These are phyloP conservation scores for Nesometra sesokonis DNA, from an alignment of 35 echinoderm and acorn worm species.

Conservation along the genomic window DNA sequence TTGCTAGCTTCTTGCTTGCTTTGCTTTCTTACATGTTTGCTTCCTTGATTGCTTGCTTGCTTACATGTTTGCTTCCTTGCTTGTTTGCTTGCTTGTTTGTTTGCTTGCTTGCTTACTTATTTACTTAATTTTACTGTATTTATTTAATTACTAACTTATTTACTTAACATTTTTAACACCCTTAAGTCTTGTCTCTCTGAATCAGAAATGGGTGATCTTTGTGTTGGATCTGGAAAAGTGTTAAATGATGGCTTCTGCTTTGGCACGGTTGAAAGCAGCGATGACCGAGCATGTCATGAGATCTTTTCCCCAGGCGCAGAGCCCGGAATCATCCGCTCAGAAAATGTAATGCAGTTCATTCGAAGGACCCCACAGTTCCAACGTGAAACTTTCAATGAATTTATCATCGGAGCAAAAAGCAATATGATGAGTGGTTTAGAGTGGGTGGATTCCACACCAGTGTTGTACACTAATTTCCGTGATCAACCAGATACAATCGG, in stretches of 20 bases:
- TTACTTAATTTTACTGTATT: too few species aligned
- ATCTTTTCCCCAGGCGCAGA: neutral
- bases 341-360: neutral
- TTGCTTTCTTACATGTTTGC: too few species aligned
- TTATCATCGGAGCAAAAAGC: neutral
- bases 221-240: neutral
- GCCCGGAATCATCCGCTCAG: neutral
- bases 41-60: too few species aligned
- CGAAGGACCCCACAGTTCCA: neutral
- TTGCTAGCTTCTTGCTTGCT: too few species aligned
- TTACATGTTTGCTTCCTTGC: too few species aligned
- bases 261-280: neutral
- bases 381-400: neutral
- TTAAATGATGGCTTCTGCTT: neutral
- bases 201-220: neutral
- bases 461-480: neutral
- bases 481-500: neutral
- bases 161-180: too few species aligned
- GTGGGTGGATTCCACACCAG: neutral
- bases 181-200: too few species aligned
- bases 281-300: neutral
- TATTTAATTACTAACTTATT: too few species aligned
- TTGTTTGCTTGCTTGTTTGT: too few species aligned
- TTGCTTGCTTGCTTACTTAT: too few species aligned
- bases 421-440: neutral